Conservation (phyloP, 2,797 vertebrate genomes). For the Limosa lapponica region DNA sequence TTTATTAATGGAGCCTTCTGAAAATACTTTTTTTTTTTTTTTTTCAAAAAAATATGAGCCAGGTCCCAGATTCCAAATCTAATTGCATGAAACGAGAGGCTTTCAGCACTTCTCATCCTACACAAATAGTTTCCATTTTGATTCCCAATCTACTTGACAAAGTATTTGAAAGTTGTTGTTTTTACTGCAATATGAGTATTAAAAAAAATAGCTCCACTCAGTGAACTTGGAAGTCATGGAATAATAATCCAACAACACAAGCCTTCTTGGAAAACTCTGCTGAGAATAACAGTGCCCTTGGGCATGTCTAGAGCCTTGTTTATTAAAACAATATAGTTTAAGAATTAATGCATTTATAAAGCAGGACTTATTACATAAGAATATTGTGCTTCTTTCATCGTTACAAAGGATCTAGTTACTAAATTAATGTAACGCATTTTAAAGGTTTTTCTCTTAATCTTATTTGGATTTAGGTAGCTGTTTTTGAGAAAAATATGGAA, state of each 20-base stretch:
- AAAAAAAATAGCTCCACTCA: slow-evolving; percentile 70
- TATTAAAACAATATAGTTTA: slow-evolving; percentile 74
- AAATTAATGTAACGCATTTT: slow-evolving; percentile 27
- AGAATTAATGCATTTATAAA: slow-evolving; percentile 57
- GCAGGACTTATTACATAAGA: slow-evolving; percentile 56
- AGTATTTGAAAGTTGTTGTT: slow-evolving; percentile 71
- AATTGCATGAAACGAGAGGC: neutral
- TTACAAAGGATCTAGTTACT: slow-evolving; percentile 24
- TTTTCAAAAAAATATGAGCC: neutral
- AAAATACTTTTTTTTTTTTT: neutral
- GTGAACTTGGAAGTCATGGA: slow-evolving; percentile 74
- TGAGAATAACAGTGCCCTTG: slow-evolving; percentile 72
- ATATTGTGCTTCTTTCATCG: neutral
- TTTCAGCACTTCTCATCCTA: slow-evolving; percentile 30
- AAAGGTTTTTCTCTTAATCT: slow-evolving; percentile 46
- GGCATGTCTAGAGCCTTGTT: slow-evolving; percentile 72
- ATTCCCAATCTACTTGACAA: slow-evolving; percentile 64
- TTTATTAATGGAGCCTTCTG: neutral
- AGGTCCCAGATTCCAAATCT: slow-evolving; percentile 7
- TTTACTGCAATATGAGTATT: slow-evolving; percentile 77
- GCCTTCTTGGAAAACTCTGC: slow-evolving; percentile 77
- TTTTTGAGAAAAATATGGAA: slow-evolving; percentile 47
- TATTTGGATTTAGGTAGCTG: slow-evolving; percentile 62
- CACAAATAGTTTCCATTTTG: slow-evolving; percentile 60
- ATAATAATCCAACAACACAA: slow-evolving; percentile 73